phyloP scores from a whole-genome alignment of 2,888 invertebrate genomes.

The Nymphalis urticae region DNA sequence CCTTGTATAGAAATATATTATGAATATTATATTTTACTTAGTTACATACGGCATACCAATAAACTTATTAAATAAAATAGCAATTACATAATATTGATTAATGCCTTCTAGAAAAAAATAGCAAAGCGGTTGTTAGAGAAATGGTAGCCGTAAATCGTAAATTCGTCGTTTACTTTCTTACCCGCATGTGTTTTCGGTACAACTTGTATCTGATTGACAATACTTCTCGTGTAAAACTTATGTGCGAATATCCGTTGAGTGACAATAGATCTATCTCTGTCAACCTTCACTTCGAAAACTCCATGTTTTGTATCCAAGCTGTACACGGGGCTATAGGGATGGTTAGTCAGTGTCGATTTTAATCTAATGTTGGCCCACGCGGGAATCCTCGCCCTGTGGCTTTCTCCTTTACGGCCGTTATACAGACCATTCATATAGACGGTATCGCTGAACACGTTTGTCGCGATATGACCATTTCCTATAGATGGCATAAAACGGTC shows the following conservation, averaged over 20 bases:
- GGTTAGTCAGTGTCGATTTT: conserved; percentile 68
- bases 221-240: conserved; percentile 72
- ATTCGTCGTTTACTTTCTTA: conserved; percentile 38
- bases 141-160: not conserved
- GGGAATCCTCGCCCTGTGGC: conserved; percentile 83
- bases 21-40: no score
- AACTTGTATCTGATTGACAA: conserved; percentile 75
- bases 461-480: conserved; percentile 83
- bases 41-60: no score
- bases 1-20: no score
- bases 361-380: conserved; percentile 80
- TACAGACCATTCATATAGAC: conserved; percentile 83
- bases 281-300: conserved; percentile 72
- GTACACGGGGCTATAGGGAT: conserved; percentile 66
- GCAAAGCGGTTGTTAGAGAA: conserved; percentile 4
- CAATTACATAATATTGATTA: not conserved
- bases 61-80: conserved; percentile 1
- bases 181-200: conserved; percentile 68
- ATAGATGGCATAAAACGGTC: conserved; percentile 82
- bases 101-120: conserved; percentile 28
- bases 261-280: conserved; percentile 72
- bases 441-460: conserved; percentile 81
- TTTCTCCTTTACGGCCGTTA: conserved; percentile 79
- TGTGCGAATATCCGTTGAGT: conserved; percentile 77
- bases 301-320: conserved; percentile 73